Conservation (phyloP, 2,888 invertebrate genomes). For the Apantesis nais region DNA sequence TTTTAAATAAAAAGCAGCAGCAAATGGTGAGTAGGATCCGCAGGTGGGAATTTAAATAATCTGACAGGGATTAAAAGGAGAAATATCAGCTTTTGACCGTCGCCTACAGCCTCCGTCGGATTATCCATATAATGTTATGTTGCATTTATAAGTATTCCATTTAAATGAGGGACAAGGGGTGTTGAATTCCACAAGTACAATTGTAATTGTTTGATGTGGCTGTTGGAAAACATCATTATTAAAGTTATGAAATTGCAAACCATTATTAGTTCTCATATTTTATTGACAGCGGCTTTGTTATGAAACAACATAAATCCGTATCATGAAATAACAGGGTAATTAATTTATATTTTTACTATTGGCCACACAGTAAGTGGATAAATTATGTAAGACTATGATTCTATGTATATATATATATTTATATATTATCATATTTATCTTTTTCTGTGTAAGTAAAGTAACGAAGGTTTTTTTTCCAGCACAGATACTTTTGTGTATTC, state of each 20-base stretch:
- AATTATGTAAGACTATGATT: too few species aligned
- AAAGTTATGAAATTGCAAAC: constrained; percentile 4
- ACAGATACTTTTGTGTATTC: neutral
- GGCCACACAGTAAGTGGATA: too few species aligned
- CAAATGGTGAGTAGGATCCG: constrained; percentile 70
- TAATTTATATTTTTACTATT: neutral
- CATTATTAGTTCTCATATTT: neutral
- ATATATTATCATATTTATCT: neutral
- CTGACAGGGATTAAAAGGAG: constrained; percentile 85
- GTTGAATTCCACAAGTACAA: constrained; percentile 35
- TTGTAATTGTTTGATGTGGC: constrained; percentile 26
- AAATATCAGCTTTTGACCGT: constrained; percentile 85
- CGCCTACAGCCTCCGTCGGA: constrained; percentile 65
- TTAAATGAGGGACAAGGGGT: constrained; percentile 64
- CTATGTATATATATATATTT: too few species aligned
- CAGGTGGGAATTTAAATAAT: constrained; percentile 86
- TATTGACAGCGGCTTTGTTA: neutral
- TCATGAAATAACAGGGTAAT: neutral
- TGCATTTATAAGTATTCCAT: constrained; percentile 68
- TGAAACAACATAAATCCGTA: neutral
- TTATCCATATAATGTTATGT: constrained; percentile 76
- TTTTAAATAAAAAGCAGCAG: constrained; percentile 73
- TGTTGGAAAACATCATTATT: constrained; percentile 5
- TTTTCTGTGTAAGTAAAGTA: neutral
- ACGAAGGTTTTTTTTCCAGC: neutral